Conservation (phyloP, 1,140 invertebrate species). For the Amyelois transitella region DNA sequence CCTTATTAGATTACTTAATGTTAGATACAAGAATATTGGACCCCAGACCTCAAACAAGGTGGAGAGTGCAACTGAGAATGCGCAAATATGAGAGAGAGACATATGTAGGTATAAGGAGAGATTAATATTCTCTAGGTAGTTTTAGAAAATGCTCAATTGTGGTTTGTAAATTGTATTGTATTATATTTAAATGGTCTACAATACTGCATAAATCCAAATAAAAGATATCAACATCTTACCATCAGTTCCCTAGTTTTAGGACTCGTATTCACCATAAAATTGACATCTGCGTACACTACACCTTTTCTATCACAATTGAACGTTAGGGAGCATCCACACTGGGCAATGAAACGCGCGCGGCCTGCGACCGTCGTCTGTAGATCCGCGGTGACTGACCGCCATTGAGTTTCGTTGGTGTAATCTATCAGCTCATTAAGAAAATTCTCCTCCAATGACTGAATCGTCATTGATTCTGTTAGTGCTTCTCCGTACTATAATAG, state of each 20-base stretch:
- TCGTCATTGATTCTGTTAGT: conserved; percentile 25
- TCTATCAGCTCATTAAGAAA: conserved; percentile 37
- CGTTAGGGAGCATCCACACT: conserved; percentile 25
- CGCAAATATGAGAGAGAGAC: too few species aligned
- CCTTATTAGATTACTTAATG: too few species aligned
- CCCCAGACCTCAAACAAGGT: too few species aligned
- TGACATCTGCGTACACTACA: conserved; percentile 25
- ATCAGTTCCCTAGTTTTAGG: conserved; percentile 17
- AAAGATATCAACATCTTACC: conserved; percentile 12
- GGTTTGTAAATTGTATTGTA: too few species aligned
- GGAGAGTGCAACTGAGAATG: too few species aligned
- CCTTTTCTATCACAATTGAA: conserved; percentile 17
- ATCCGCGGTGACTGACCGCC: conserved; percentile 16
- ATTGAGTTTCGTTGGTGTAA: conserved; percentile 32
- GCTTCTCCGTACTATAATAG: conserved; percentile 27
- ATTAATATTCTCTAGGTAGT: too few species aligned
- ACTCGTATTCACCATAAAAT: conserved; percentile 22
- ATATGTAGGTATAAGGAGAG: too few species aligned
- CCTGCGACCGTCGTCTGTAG: conserved; percentile 16
- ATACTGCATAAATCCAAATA: background rate
- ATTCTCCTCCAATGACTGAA: conserved; percentile 38
- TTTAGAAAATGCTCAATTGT: too few species aligned
- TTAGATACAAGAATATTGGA: too few species aligned
- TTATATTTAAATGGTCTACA: too few species aligned
- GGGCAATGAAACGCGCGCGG: conserved; percentile 20